Conservation (phyloP, 2,797 vertebrate genomes). For the Chaenodraco wilsoni region DNA sequence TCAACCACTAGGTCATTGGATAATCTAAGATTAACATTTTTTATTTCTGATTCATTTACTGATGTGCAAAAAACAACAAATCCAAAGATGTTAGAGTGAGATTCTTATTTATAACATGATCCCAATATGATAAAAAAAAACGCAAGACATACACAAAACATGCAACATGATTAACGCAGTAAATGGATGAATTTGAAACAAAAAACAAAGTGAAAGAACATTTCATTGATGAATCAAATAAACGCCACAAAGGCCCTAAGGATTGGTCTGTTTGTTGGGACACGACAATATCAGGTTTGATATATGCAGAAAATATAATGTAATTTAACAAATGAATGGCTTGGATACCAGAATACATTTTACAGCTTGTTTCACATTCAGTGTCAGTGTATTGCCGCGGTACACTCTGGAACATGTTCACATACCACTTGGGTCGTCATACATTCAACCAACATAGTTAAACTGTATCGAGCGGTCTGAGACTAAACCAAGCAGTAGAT, state of each 20-base stretch:
- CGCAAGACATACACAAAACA: background rate
- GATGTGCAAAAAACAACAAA: background rate
- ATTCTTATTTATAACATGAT: background rate
- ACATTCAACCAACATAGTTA: conserved; percentile 17
- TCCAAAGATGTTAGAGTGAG: background rate
- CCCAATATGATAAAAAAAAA: background rate
- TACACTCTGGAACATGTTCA: conserved; percentile 38
- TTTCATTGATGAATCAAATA: background rate
- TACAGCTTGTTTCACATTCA: conserved; percentile 49
- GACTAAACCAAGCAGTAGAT: conserved; percentile 10
- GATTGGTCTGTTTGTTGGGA: background rate
- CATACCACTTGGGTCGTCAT: conserved; percentile 14
- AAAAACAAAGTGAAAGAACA: background rate
- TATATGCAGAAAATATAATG: background rate
- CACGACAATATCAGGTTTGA: background rate
- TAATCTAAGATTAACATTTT: background rate
- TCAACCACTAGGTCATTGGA: background rate
- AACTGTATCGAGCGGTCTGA: conserved; percentile 14
- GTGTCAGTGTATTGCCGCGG: conserved; percentile 10
- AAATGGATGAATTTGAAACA: background rate
- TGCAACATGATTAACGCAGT: background rate
- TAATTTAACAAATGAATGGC: conserved; percentile 26
- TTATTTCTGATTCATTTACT: background rate
- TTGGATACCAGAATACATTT: conserved; percentile 45
- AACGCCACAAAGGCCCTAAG: background rate